Base-by-base conservation (phyloP, 2,888 invertebrate species). In the Melitaea athalia region DNA sequence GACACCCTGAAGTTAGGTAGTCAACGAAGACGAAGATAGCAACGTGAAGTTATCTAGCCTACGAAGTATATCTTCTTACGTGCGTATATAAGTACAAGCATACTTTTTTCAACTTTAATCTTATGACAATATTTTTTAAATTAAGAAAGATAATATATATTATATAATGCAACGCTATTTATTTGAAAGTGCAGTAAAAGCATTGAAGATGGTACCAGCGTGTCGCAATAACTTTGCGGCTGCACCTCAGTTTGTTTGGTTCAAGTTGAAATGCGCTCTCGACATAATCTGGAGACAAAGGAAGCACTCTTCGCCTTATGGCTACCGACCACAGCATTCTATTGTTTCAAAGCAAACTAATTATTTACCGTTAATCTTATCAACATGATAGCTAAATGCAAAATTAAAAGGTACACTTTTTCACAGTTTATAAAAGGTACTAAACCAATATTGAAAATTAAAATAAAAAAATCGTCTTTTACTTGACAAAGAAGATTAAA, bases 281-380 rank as follows among this genome's bases (percentile, higher is more conserved):
- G 63, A 68, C 65, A 66, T 70, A 59, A 70, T 70, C 63, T 59
- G 60, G 45, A 64, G 65, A 74, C 74, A 72, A 74, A 72, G 67
- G 70, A 64, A 53, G 52, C 15, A 15, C 42, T 42, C 68, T 63
- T 67, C 57, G 45, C 60, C 67, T 62, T 63, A 64, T 65, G 60
- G 63, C 45, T 38, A 38, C 38, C 38, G 38, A 67, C 57, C 62
- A 63, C 64, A 70, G 59, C 66, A 64, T 62, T 38, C 52, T 65
- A 45, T 52, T 43, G 43, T 52, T 67, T 68, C 69, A 60, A 64
- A 72, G 68, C 60, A 47, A 65, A 74, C 65, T 68, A 72, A 70
- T 71, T 71, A 72, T 74, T 71, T 69, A 59, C 65, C 53, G 65
- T 63, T 59, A 24, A 12, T 17, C 53, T 31, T 33, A 33, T 55